These are phyloP conservation scores for Ophion obscuratus DNA, from an alignment of 2,888 invertebrate species.

Conservation along the genomic window DNA sequence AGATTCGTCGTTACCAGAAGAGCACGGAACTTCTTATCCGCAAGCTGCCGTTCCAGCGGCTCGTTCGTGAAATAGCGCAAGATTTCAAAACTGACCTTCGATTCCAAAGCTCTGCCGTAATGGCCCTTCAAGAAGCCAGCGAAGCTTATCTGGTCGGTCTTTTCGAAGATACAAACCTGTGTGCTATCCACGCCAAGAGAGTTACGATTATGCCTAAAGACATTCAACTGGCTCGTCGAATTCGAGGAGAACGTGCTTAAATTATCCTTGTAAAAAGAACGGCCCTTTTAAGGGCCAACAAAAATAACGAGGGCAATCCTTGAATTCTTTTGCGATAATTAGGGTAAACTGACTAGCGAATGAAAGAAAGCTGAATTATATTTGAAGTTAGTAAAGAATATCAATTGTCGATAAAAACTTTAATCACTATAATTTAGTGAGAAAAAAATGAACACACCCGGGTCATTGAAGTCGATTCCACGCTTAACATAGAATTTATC, in stretches of 20 bases:
- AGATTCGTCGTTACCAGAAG: slow-evolving; percentile 90
- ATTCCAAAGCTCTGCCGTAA: slow-evolving; percentile 90
- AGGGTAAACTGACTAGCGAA: too few relatives aligned
- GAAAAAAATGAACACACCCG: too few relatives aligned
- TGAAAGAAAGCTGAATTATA: too few relatives aligned
- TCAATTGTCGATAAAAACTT: too few relatives aligned
- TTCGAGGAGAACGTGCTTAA: slow-evolving; percentile 75
- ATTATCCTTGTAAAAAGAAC: neutral
- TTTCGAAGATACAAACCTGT: slow-evolving; percentile 91
- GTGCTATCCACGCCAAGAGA: slow-evolving; percentile 91
- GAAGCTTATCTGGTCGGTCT: slow-evolving; percentile 88
- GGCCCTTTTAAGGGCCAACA: slow-evolving; percentile 25
- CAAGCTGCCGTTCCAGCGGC: slow-evolving; percentile 90
- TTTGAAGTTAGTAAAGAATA: too few relatives aligned
- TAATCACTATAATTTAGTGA: too few relatives aligned
- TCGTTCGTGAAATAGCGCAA: slow-evolving; percentile 90
- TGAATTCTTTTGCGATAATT: neutral
- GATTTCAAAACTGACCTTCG: slow-evolving; percentile 90
- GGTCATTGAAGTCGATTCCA: too few relatives aligned
- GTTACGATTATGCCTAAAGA: slow-evolving; percentile 89
- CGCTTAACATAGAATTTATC: too few relatives aligned
- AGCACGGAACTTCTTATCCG: slow-evolving; percentile 90
- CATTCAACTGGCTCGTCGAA: slow-evolving; percentile 85
- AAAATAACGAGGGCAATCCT: slow-evolving; percentile 1
- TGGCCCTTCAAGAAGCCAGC: slow-evolving; percentile 88